A percentile compares a stretch with the other conserved stretches of the same genome.
Evolutionary conservation across 2,797 vertebrate species (phyloP).

Genomic region (Alcedo atthis): DNA sequence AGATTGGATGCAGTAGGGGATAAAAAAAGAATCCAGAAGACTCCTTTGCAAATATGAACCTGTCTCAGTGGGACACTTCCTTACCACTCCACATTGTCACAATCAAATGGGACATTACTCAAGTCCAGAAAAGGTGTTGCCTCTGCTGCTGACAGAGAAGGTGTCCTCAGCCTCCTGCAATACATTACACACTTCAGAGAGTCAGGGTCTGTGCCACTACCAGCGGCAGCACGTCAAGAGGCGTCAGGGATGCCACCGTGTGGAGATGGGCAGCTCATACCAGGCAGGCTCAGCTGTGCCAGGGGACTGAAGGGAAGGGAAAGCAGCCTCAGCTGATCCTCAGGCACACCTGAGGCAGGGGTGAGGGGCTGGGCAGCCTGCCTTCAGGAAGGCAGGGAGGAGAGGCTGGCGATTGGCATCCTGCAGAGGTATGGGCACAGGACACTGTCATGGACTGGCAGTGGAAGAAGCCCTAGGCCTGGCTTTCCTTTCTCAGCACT

Average conservation of each 20-base stretch:
- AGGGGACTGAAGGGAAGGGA: conserved; percentile 35
- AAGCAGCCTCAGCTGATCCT: conserved; percentile 37
- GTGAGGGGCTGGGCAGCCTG: conserved; percentile 2
- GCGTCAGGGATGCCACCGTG: conserved; percentile 23
- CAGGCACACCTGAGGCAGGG: conserved; percentile 12
- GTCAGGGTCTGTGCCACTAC: conserved; percentile 41
- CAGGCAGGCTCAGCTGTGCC: conserved; percentile 53
- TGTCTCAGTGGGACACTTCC: conserved; percentile 47
- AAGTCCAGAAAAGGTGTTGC: conserved; percentile 54
- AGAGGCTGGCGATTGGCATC: conserved; percentile 8
- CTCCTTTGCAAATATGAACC: conserved; percentile 64
- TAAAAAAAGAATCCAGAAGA: conserved; percentile 28
- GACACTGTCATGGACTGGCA: background rate
- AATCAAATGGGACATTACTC: conserved; percentile 48
- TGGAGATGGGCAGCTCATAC: conserved; percentile 28
- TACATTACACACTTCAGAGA: conserved; percentile 37
- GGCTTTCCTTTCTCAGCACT: background rate
- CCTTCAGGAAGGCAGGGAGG: background rate
- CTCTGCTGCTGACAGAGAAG: conserved; percentile 52
- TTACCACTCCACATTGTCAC: conserved; percentile 49
- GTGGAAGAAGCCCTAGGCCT: background rate
- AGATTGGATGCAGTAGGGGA: conserved; percentile 7
- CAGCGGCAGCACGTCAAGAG: conserved; percentile 15
- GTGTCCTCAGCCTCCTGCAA: conserved; percentile 50
- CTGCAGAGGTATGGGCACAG: conserved; percentile 5